Base-by-base conservation (phyloP, 2,888 invertebrate genomes). In the Chironomus riparius region DNA sequence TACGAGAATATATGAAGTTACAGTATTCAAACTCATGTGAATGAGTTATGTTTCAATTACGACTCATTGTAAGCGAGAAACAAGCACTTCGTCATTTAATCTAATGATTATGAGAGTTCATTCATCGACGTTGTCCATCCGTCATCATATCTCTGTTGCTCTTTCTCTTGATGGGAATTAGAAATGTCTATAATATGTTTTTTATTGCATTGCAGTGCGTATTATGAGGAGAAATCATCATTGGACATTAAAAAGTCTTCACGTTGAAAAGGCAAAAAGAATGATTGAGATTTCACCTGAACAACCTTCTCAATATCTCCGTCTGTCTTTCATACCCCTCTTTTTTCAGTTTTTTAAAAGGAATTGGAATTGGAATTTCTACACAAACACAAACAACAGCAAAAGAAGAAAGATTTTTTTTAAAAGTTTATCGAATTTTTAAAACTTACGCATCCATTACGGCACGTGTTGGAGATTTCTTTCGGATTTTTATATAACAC, bases 201-300 rank as follows among this genome's bases (percentile, higher is more conserved):
- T 24, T 18, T 22, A 65, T 65, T 38, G 10, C 38, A 65, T 65
- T 4, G 5, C 21, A 22, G 24, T 65, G 65, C 65, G 65, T 65
- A 65, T 18, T n/a, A 6, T 13, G 65, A 65, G 21, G 65, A 65
- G 65, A 65, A 65, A 65, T 65, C 21, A 24, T n/a, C 10, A 2
- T 38, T 10, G 38, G 50, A n/a, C 56, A 56, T 56, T 38, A 38
- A 38, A 7, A 38, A 38, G 38, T 38, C 38, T 38, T 28, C 28
- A 5, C 28, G 28, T 5, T 28, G 28, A 28, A 28, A 28, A 28
- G 28, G 28, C 4, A 10, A 38, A 18, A 65, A 65, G 65, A 65
- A 65, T 65, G 65, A 65, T 21, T 65, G 65, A 24, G 21, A 65
- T 65, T 65, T 65, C 65, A 65, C 65, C 65, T 65, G 65, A 10